phyloP scores from a whole-genome alignment of 2,888 invertebrate species.

The Acanthoscelides obtectus region DNA sequence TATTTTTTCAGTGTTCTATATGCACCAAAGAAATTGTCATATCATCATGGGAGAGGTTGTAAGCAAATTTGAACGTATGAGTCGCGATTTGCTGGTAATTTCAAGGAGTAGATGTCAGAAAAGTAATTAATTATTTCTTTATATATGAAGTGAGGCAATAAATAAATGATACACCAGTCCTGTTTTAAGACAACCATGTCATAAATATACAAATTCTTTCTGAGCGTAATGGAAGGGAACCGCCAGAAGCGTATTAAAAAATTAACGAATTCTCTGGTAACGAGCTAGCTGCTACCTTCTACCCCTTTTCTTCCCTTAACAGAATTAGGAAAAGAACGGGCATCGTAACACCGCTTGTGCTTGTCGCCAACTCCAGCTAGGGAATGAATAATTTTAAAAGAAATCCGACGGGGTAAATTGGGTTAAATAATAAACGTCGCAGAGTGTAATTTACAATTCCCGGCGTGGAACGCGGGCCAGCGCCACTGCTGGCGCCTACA shows the following conservation, averaged over 20 bases:
- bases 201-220: not conserved
- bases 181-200: too few relatives aligned
- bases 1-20: too few relatives aligned
- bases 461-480: not conserved
- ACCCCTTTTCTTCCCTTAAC: not conserved
- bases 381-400: not conserved
- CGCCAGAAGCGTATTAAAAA: not conserved
- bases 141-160: too few relatives aligned
- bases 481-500: not conserved
- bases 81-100: too few relatives aligned
- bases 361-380: not conserved
- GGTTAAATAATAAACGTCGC: not conserved
- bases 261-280: not conserved
- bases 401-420: not conserved
- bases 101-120: too few relatives aligned
- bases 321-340: not conserved
- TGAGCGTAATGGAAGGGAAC: not conserved
- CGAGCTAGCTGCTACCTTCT: not conserved
- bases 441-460: not conserved
- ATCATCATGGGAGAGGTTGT: too few relatives aligned
- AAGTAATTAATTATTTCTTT: too few relatives aligned
- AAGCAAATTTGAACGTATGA: too few relatives aligned
- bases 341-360: not conserved
- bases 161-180: not conserved
- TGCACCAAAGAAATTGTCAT: too few relatives aligned